Percentiles rank a stretch among this genome's conserved stretches.
Evolutionary conservation across 2,113 vertebrate species (phyloP).

Genomic region (Oxyura jamaicensis): DNA sequence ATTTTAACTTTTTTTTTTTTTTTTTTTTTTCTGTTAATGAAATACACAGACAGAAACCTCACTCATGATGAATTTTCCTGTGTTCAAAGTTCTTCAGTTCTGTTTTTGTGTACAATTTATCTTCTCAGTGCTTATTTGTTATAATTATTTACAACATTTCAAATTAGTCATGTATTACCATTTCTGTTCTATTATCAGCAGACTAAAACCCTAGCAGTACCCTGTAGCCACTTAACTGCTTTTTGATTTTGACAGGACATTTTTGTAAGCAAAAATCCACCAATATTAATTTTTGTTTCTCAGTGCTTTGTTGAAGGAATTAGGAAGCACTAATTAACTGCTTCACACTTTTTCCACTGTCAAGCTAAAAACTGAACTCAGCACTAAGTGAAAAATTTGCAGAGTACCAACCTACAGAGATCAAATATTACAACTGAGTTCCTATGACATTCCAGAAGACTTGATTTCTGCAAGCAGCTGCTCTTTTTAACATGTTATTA

Average conservation of each 20-base stretch:
- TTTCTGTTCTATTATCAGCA: not conserved
- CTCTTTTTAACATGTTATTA: not conserved
- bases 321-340: not conserved
- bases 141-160: not conserved
- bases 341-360: not conserved
- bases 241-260: not conserved
- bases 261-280: not conserved
- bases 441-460: not conserved
- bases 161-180: not conserved
- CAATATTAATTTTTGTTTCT: not conserved
- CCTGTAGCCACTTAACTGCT: not conserved
- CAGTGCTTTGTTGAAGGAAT: not conserved
- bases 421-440: not conserved
- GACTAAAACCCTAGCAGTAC: not conserved
- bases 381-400: not conserved
- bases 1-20: not conserved
- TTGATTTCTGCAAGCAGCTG: slow-evolving; percentile 3
- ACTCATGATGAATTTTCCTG: not conserved
- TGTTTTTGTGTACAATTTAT: not conserved
- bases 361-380: not conserved
- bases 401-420: not conserved
- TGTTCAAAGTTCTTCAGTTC: not conserved
- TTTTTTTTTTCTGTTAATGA: not conserved
- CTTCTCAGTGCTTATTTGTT: not conserved
- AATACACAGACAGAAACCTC: not conserved